Percentiles rank a stretch among this genome's conserved stretches.
Evolutionary conservation across 2,888 invertebrate species (phyloP).

Genomic region (Steinernema scapterisci): DNA sequence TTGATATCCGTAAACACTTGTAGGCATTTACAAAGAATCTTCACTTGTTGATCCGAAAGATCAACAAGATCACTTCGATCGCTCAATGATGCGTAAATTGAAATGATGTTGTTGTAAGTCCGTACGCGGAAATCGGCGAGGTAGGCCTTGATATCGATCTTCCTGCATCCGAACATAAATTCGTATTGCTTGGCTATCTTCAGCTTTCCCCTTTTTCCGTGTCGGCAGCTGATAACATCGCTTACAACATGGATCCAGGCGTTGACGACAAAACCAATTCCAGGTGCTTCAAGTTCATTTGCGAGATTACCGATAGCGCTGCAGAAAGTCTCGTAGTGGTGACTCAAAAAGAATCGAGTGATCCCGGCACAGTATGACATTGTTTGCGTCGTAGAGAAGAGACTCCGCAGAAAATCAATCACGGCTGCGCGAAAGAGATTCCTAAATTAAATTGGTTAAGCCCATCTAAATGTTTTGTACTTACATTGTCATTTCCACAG

Average conservation of each 20-base stretch:
- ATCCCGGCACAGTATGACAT: background rate
- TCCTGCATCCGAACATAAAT: background rate
- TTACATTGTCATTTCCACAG: background rate
- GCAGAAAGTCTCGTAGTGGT: background rate
- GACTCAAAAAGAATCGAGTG: background rate
- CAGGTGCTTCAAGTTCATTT: background rate
- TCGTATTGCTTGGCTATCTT: conserved; percentile 5
- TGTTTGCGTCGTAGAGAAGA: background rate
- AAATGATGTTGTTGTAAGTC: background rate
- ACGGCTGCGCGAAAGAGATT: conserved; percentile 5
- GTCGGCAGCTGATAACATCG: background rate
- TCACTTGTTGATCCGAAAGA: background rate
- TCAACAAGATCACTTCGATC: background rate
- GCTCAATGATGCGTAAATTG: background rate
- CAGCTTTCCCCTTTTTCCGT: background rate
- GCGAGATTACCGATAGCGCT: background rate
- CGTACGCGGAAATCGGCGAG: background rate
- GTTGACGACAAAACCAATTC: background rate
- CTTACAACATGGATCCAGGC: background rate
- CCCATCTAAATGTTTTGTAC: background rate
- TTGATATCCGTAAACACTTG: background rate
- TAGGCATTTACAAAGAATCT: background rate
- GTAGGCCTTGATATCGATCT: conserved; percentile 1
- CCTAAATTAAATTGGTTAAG: background rate
- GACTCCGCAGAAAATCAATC: conserved; percentile 2